Evolutionary conservation across 2,797 vertebrate genomes (phyloP), one percentile per base, ranked within the genome.

Genomic region (Hephaestus fuliginosus): DNA sequence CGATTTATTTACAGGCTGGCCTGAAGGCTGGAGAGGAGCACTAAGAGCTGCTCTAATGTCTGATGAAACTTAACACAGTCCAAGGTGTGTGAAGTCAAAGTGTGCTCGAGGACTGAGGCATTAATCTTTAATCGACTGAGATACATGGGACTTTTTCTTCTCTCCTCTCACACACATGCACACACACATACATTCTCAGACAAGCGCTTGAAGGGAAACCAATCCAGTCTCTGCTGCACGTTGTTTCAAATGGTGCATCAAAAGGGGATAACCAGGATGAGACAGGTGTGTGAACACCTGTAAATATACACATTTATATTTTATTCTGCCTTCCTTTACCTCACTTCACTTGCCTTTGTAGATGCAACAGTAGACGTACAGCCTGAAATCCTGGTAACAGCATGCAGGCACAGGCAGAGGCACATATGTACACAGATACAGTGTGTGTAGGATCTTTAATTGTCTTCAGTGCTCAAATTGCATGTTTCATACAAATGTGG

Each of bases 41-140:
- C 22, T 0, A 6, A 65, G 8, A 51, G 22, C 51, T 20, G 58
- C 17, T 62, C 30, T 36, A 17, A 14, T 43, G 13, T 7, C 25
- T 25, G 25, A 25, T 25, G 25, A 46, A 51, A 30, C n/a, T 43
- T 60, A 25, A 33, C 18, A 20, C 8, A 60, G 22, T 53, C 13
- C 20, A 49, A 49, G 18, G 13, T 14, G 14, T 53, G 15, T 17
- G 49, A 70, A 60, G 22, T 51, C 55, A 25, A 41, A 15, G 2
- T 20, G 30, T 18, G 57, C 41, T 63, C 0, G 2, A 68, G 53
- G 44, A 18, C 18, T 7, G 11, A 60, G 14, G 15, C 14, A 79
- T 73, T 51, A 44, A 74, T 80, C 33, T 58, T 81, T 53, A 43
- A 70, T 55, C 55, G 39, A n/a, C 10, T 1, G 7, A 41, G 20